Evolutionary conservation across 2,797 vertebrate species (phyloP), one percentile per base, ranked within the genome.

Genomic region (Lerista edwardsae): DNA sequence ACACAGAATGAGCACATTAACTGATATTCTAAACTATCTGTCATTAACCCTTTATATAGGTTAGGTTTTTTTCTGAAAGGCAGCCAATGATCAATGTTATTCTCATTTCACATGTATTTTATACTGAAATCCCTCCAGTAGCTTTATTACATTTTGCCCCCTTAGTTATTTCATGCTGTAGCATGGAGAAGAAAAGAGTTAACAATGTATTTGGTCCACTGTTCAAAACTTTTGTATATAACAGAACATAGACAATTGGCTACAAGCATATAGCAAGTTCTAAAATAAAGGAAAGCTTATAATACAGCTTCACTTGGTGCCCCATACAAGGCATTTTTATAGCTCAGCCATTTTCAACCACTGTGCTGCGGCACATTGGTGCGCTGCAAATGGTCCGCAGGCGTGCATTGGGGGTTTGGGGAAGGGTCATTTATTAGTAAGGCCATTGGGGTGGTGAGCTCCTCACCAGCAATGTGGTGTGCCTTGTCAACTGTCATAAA

Each of bases 41-140:
- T 29, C 84, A 41, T 78, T 86, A 88, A 80, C 80, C 82, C 81
- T 87, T 76, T 17, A 31, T 80, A 83, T 85, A 80, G 67, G 89
- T 91, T 1, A 83, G n/a, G n/a, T n/a, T n/a, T 82, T 39, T 47
- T 79, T 88, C 57, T 91, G 61, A 62, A 71, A 67, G 0, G 0
- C n/a, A 85, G n/a, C 25, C 11, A 86, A 87, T 51, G 65, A 21
- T 64, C n/a, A 92, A 90, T 89, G 31, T 51, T 87, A 93, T 88
- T 93, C 87, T 73, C 88, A 93, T 93, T 85, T 88, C 88, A 88
- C 84, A 84, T 34, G 47, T 85, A 55, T 91, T 86, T 92, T 90
- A 91, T 90, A 83, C 83, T 61, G 67, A 86, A 19, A 72, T n/a
- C 85, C 87, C 69, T 83, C 83, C 86, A 88, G 7, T 3, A 87